Evolutionary conservation across 2,888 invertebrate species (phyloP), one percentile per base, ranked within the genome.

Genomic region (Tetanocera ferruginea): DNA sequence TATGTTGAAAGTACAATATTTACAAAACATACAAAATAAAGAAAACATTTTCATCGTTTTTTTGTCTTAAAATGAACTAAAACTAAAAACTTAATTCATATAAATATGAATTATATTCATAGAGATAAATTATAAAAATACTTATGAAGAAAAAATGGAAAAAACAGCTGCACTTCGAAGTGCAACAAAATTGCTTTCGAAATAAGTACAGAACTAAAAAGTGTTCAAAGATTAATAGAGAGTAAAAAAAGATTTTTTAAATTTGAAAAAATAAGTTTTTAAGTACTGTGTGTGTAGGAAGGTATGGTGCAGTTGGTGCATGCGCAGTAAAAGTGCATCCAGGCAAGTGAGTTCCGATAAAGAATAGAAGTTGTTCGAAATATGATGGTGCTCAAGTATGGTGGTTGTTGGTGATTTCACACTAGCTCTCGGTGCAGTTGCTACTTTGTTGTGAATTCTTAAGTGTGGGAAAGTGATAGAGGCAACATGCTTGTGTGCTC

Each of bases 381-480:
- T 8, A 66, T 17, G 3, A 5, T 11, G 0, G 34, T 66, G 57
- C 57, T 55, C 11, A 28, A 19, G 57, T n/a, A n/a, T n/a, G n/a
- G n/a, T 9, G 0, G 25, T 19, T 60, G 9, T 25, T 64, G 31
- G 34, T 31, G 69, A 5, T 51, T 49, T 3, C 25, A n/a, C 11
- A 43, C 11, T 14, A 25, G 17, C 25, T 49, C 51, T 17, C 37
- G 43, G 23, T 49, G 43, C 31, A 43, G 67, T 23, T 25, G 49
- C 19, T 67, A 37, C 49, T 43, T n/a, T 43, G 28, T 17, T 17
- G 37, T 2, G 5, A 34, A 74, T 73, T 70, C 43, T 77, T n/a
- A 60, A 66, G 8, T 5, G 64, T 34, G 34, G 6, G 17, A 5
- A 6, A 37, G 37, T 8, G 6, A 37, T 34, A 66, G 31, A 37